Evolutionary conservation across 1,140 invertebrate species (phyloP).

Genomic region (Philopotamus ludificatus): DNA sequence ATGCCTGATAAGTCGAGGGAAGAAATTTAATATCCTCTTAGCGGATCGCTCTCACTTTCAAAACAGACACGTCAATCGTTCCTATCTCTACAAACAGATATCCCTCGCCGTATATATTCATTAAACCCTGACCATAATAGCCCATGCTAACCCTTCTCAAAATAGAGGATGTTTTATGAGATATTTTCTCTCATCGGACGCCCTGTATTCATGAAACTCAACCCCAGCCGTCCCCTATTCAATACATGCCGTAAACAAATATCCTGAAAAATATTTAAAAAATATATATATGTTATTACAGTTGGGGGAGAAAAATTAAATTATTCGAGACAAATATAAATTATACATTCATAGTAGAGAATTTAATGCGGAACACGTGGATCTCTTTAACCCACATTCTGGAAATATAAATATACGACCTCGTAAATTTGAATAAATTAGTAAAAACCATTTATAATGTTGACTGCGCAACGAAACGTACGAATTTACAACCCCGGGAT

Average conservation of each 20-base stretch:
- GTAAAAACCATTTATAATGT: constrained; percentile 25
- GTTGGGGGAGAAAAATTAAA: too few relatives aligned
- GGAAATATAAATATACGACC: constrained; percentile 17
- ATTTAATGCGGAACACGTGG: constrained; percentile 2
- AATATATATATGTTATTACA: too few relatives aligned
- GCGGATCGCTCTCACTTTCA: neutral
- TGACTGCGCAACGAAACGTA: constrained; percentile 8
- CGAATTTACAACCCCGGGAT: too few relatives aligned
- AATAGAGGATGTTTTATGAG: constrained; percentile 6
- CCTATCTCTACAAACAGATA: constrained; percentile 5
- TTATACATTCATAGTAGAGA: too few relatives aligned
- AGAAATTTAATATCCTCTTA: constrained; percentile 2
- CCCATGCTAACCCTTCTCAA: constrained; percentile 6
- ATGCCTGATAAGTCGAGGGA: too few relatives aligned
- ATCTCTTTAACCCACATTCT: constrained; percentile 20
- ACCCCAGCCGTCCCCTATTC: too few relatives aligned
- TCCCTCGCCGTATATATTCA: constrained; percentile 1
- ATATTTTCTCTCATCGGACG: neutral
- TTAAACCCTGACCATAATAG: neutral
- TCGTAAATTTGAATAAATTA: constrained; percentile 27
- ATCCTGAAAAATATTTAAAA: too few relatives aligned
- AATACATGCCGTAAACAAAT: too few relatives aligned
- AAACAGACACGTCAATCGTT: constrained; percentile 11
- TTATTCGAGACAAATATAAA: too few relatives aligned
- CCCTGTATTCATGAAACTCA: too few relatives aligned